Base-by-base conservation (phyloP, 2,797 vertebrate genomes). In the Zalophus californianus region DNA sequence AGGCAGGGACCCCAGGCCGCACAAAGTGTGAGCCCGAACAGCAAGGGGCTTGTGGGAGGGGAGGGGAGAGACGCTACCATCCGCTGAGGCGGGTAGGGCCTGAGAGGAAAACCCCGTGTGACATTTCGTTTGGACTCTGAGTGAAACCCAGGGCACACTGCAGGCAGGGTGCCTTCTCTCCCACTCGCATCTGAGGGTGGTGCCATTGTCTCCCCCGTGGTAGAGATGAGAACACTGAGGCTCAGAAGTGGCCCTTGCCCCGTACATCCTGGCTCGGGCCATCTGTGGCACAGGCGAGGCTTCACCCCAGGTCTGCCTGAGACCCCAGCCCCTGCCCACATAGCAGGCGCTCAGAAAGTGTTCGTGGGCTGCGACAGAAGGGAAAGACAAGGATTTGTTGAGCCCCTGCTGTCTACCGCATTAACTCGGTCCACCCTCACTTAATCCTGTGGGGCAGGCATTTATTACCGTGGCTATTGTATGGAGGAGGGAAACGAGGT, bases 131-230 rank as follows among this genome's bases (percentile, higher is more conserved):
- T 62, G 62, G 78, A 56, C 48, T 85, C 48, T 0, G 3, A 50
- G 20, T 13, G 25, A 41, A 7, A 13, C 0, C 0, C 18, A 73
- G 56, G 44, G 9, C 11, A 14, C 15, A 0, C 0, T 0, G 3
- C 1, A 13, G 44, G 21, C 2, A 8, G 35, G 18, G 35, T 29
- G 29, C 32, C 1, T 27, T 20, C 52, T 27, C 38, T 32, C 56
- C 44, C 32, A 32, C 2, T n/a, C 54, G 23, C 1, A 32, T 44
- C 68, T 91, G 11, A 58, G 52, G 10, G 2, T 1, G 38, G 44
- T 9, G 29, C 84, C 18, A 0, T 52, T 4, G 29, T 48, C 75
- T 21, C 4, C 16, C 29, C 50, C 2, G 0, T 0, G 23, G 44
- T 5, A 48, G 41, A 16, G 68, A 25, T 4, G 15, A 73, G 15